phyloP scores from a whole-genome alignment of 2,113 vertebrate species.

The Campylomormyrus tamandua region DNA sequence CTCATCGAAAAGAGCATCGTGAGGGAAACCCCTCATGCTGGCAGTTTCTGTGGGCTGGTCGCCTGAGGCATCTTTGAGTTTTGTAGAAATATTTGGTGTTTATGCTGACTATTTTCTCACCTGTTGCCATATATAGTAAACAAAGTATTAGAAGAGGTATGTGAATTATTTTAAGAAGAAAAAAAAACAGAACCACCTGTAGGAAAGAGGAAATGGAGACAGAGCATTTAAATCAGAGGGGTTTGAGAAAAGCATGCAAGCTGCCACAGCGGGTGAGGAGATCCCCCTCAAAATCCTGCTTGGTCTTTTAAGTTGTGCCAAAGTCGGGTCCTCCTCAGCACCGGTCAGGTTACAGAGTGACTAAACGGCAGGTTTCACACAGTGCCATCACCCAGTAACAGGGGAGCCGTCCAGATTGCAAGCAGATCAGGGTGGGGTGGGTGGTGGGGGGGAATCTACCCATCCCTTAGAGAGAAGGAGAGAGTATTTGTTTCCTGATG shows the following conservation, averaged over 20 bases:
- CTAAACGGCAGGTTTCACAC: neutral
- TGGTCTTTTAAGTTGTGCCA: neutral
- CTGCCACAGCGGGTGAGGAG: neutral
- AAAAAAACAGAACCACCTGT: neutral
- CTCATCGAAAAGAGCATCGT: neutral
- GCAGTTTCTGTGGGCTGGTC: neutral
- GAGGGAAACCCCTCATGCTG: neutral
- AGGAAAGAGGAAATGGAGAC: neutral
- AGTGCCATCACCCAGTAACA: neutral
- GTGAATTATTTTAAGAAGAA: neutral
- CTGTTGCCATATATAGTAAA: conserved; percentile 2
- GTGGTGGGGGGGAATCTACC: neutral
- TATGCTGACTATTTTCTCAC: neutral
- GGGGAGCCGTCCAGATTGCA: neutral
- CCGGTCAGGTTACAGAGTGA: neutral
- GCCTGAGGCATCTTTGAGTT: neutral
- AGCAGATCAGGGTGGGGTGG: neutral
- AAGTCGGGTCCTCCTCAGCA: neutral
- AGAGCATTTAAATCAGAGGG: neutral
- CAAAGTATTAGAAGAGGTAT: neutral
- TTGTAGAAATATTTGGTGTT: neutral
- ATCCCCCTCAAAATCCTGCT: neutral
- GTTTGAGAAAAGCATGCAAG: neutral
- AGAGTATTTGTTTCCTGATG: neutral
- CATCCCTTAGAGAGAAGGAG: neutral